Conservation (phyloP, 1,140 invertebrate genomes). For the Medauroidea extradentata region DNA sequence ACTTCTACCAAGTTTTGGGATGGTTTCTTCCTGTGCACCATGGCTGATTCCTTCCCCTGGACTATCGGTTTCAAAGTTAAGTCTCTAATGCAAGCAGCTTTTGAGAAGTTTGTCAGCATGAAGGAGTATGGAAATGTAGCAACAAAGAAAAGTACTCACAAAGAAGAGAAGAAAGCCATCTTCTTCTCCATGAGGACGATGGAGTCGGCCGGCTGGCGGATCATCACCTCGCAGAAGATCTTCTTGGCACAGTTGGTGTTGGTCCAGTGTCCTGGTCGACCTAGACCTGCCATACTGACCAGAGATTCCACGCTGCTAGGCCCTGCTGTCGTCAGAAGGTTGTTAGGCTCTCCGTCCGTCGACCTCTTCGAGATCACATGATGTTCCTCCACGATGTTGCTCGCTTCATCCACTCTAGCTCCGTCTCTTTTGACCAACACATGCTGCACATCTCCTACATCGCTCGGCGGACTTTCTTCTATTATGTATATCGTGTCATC, state of each 20-base stretch:
- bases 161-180: constrained; percentile 60
- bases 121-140: too few relatives aligned
- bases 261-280: constrained; percentile 53
- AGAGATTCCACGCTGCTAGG: background rate
- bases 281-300: background rate
- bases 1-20: too few relatives aligned
- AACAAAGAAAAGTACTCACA: constrained; percentile 54
- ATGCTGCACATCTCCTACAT: background rate
- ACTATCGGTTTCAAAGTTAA: too few relatives aligned
- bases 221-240: constrained; percentile 69
- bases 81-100: too few relatives aligned
- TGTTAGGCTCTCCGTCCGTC: background rate
- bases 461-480: background rate
- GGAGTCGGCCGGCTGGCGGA: constrained; percentile 57
- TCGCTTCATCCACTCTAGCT: too few relatives aligned
- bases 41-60: too few relatives aligned
- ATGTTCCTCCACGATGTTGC: too few relatives aligned
- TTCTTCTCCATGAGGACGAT: constrained; percentile 70
- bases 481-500: background rate
- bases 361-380: background rate
- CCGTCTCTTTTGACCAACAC: background rate
- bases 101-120: too few relatives aligned
- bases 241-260: constrained; percentile 69
- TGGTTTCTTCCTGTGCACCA: too few relatives aligned
- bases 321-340: background rate